Evolutionary conservation across 2,888 invertebrate species (phyloP).

Genomic region (Cyclophora punctaria): DNA sequence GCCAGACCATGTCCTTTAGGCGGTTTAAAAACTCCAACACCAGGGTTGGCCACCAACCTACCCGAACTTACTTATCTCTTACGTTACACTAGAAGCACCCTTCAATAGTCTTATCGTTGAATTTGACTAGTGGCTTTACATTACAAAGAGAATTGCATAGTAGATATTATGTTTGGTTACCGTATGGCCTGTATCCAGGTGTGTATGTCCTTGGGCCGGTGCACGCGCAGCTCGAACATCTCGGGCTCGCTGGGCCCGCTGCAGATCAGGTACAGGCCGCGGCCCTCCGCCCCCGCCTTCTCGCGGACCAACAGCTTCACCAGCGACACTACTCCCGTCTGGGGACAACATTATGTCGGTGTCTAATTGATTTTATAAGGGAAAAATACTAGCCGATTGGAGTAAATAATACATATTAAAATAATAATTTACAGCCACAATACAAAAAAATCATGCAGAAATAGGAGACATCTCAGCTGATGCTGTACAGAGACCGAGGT

Average conservation of each 20-base stretch:
- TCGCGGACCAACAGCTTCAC: slow-evolving; percentile 94
- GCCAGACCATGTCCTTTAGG: too few species aligned
- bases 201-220: slow-evolving; percentile 91
- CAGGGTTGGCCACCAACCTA: too few species aligned
- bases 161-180: slow-evolving; percentile 33
- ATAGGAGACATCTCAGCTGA: too few species aligned
- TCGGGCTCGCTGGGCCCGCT: slow-evolving; percentile 94
- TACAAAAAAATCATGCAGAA: too few species aligned
- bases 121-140: too few species aligned
- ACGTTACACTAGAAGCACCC: too few species aligned
- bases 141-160: too few species aligned
- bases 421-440: too few species aligned
- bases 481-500: too few species aligned
- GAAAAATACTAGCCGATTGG: neutral
- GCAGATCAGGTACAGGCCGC: slow-evolving; percentile 94
- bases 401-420: neutral
- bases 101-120: too few species aligned
- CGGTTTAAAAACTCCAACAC: too few species aligned
- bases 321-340: slow-evolving; percentile 94
- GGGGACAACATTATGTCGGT: slow-evolving; percentile 10
- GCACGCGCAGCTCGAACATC: slow-evolving; percentile 95
- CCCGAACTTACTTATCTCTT: too few species aligned
- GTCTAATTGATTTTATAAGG: neutral
- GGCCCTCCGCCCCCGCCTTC: slow-evolving; percentile 93
- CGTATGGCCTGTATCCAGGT: slow-evolving; percentile 92